Conservation (phyloP, 1,140 invertebrate genomes). For the Andricus grossulariae region DNA sequence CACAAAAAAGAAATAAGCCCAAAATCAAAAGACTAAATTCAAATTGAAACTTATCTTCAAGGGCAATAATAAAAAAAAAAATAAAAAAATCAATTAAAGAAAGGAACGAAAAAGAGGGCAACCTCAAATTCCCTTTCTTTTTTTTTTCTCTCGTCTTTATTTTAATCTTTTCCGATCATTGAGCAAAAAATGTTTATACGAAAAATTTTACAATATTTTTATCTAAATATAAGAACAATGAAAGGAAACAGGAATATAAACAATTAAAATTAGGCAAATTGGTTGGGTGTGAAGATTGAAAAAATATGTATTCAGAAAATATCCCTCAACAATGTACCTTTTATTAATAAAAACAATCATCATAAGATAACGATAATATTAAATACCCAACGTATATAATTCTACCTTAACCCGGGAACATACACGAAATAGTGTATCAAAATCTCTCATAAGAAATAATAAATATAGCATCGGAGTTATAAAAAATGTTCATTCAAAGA, state of each 20-base stretch:
- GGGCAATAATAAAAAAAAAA: no score
- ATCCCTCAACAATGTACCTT: constrained; percentile 69
- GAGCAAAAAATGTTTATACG: no score
- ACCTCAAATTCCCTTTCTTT: no score
- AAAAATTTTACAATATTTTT: no score
- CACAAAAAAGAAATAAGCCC: no score
- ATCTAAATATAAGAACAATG: not conserved
- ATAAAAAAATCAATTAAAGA: no score
- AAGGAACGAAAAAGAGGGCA: no score
- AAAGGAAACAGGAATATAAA: not conserved
- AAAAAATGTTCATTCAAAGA: constrained; percentile 7
- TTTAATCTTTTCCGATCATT: no score
- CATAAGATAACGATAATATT: constrained; percentile 60
- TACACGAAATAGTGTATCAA: constrained; percentile 42
- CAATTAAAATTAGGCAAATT: not conserved
- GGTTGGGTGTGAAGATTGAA: constrained; percentile 43
- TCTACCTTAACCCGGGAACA: constrained; percentile 27
- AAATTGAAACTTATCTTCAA: no score
- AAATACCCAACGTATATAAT: constrained; percentile 47
- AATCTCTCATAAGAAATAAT: constrained; percentile 36
- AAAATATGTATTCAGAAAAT: constrained; percentile 65
- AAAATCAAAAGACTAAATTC: no score
- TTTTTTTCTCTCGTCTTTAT: no score
- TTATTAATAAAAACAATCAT: constrained; percentile 62
- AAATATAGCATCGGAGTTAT: constrained; percentile 38